phyloP scores from a whole-genome alignment of 2,888 invertebrate species.

The Elgonia sp. region DNA sequence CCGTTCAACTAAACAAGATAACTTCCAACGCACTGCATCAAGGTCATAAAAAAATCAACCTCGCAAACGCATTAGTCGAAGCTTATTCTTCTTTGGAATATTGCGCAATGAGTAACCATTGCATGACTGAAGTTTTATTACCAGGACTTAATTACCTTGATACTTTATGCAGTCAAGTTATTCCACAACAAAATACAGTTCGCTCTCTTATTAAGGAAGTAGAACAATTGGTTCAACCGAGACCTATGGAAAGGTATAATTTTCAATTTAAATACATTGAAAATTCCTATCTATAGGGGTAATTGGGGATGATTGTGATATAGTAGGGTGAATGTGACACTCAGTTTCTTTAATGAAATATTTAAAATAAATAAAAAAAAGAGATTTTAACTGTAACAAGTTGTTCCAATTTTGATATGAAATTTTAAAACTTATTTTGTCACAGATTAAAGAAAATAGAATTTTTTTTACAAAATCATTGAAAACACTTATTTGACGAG shows the following conservation, averaged over 20 bases:
- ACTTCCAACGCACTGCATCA: slow-evolving; percentile 89
- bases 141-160: slow-evolving; percentile 88
- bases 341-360: too few species aligned
- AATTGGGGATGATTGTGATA: background rate
- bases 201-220: slow-evolving; percentile 88
- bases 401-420: too few species aligned
- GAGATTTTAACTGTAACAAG: too few species aligned
- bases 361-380: too few species aligned
- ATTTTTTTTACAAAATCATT: too few species aligned
- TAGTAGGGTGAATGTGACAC: too few species aligned
- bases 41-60: slow-evolving; percentile 88
- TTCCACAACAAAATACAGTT: slow-evolving; percentile 88
- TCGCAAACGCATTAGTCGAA: slow-evolving; percentile 89
- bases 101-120: slow-evolving; percentile 87
- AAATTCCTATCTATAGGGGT: slow-evolving; percentile 11
- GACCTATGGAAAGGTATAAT: slow-evolving; percentile 84
- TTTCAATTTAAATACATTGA: background rate
- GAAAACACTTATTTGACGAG: too few species aligned
- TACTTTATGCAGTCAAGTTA: slow-evolving; percentile 86
- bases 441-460: too few species aligned
- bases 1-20: slow-evolving; percentile 89
- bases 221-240: slow-evolving; percentile 86
- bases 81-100: slow-evolving; percentile 89
- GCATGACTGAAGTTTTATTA: slow-evolving; percentile 87
- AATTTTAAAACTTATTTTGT: too few species aligned